Percentiles rank a stretch among this genome's conserved stretches.
Conservation (phyloP, 2,113 vertebrate genomes). For the Syngnathus typhle region DNA sequence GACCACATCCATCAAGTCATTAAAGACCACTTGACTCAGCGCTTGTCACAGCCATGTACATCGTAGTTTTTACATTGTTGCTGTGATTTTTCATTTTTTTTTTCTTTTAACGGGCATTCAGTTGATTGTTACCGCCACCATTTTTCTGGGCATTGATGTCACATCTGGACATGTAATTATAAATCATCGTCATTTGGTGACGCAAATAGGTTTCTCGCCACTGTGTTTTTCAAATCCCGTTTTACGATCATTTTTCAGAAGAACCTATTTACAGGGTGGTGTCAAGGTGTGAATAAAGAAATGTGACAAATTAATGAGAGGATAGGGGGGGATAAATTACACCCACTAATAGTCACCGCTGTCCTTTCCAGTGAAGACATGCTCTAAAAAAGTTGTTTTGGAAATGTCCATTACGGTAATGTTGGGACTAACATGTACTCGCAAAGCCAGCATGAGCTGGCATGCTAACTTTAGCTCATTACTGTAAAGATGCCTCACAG, state of each 20-base stretch:
- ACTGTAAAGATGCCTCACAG: not conserved
- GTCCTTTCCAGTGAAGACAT: not conserved
- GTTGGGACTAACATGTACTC: not conserved
- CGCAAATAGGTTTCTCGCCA: not conserved
- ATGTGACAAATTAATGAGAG: not conserved
- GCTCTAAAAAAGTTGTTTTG: not conserved
- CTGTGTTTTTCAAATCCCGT: not conserved
- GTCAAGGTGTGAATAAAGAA: not conserved
- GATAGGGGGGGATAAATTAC: not conserved
- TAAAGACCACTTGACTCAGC: not conserved
- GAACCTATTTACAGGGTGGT: not conserved
- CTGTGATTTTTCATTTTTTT: not conserved
- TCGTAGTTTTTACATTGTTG: not conserved
- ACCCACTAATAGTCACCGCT: not conserved
- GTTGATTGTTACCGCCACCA: not conserved
- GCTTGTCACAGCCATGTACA: not conserved
- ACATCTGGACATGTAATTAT: not conserved
- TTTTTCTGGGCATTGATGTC: not conserved
- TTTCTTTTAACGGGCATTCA: not conserved
- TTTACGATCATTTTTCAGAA: not conserved
- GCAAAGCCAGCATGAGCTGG: slow-evolving; percentile 3
- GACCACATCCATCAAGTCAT: not conserved
- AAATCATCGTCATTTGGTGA: not conserved
- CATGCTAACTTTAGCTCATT: not conserved
- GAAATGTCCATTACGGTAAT: not conserved